These are phyloP conservation scores for Drosophila monieri DNA, from an alignment of 2,888 invertebrate species.

Conservation along the genomic window DNA sequence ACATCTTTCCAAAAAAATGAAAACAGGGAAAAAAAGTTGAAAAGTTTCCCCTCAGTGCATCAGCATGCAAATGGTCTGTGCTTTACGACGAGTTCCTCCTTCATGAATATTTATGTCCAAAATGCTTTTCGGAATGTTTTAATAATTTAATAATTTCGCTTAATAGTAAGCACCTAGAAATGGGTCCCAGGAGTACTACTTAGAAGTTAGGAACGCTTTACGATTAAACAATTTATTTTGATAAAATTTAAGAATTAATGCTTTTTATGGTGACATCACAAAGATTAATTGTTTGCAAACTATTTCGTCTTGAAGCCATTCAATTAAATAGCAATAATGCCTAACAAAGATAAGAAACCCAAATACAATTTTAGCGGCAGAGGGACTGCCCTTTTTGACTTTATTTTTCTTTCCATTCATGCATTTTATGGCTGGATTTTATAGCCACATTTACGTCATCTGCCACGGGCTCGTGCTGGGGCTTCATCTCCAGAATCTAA, in stretches of 20 bases:
- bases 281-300: neutral
- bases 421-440: conserved; percentile 54
- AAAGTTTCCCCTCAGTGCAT: conserved; percentile 47
- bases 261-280: neutral
- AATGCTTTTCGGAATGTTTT: conserved; percentile 33
- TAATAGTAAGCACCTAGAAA: neutral
- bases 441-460: conserved; percentile 48
- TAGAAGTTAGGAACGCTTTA: neutral
- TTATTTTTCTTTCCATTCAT: conserved; percentile 14
- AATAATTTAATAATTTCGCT: conserved; percentile 21
- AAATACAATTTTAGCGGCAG: neutral
- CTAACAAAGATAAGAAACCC: neutral
- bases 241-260: neutral
- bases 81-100: conserved; percentile 35
- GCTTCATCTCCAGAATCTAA: conserved; percentile 13
- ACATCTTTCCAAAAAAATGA: conserved; percentile 10
- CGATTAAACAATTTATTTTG: neutral
- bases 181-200: neutral
- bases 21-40: conserved; percentile 7
- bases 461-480: conserved; percentile 4
- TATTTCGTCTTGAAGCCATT: neutral
- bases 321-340: neutral
- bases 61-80: conserved; percentile 60
- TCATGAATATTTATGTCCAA: conserved; percentile 68
- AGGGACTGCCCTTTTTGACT: conserved; percentile 5